Evolutionary conservation across 1,140 invertebrate genomes (phyloP).

Genomic region (Andricus grossulariae): DNA sequence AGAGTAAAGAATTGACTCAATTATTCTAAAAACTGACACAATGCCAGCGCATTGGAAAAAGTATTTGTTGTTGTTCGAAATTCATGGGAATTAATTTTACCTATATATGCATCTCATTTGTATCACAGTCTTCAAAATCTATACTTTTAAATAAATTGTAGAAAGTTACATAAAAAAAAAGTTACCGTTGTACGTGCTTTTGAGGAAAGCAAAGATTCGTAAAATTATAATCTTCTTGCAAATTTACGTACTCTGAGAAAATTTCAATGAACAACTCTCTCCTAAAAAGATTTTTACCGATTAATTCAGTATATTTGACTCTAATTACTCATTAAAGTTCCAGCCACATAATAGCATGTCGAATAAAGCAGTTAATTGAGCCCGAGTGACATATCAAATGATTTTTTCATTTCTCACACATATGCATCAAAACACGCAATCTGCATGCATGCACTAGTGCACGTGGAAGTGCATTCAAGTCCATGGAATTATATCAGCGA

Average conservation of each 20-base stretch:
- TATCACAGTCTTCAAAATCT: too few relatives aligned
- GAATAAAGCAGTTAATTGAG: neutral
- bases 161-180: neutral
- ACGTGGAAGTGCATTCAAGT: too few relatives aligned
- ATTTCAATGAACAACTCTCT: slow-evolving; percentile 17
- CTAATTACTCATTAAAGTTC: neutral
- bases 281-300: neutral
- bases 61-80: too few relatives aligned
- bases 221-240: neutral
- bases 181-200: neutral
- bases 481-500: neutral
- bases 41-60: too few relatives aligned
- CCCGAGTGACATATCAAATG: slow-evolving; percentile 13
- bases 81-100: too few relatives aligned
- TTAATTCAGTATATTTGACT: neutral
- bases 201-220: neutral
- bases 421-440: neutral
- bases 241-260: neutral
- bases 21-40: too few relatives aligned
- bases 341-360: slow-evolving; percentile 3
- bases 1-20: neutral
- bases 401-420: slow-evolving; percentile 10
- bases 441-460: too few relatives aligned
- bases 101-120: too few relatives aligned
- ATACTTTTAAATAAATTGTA: too few relatives aligned